phyloP scores from a whole-genome alignment of 2,888 invertebrate species.

The Dorcus parallelipipedus region DNA sequence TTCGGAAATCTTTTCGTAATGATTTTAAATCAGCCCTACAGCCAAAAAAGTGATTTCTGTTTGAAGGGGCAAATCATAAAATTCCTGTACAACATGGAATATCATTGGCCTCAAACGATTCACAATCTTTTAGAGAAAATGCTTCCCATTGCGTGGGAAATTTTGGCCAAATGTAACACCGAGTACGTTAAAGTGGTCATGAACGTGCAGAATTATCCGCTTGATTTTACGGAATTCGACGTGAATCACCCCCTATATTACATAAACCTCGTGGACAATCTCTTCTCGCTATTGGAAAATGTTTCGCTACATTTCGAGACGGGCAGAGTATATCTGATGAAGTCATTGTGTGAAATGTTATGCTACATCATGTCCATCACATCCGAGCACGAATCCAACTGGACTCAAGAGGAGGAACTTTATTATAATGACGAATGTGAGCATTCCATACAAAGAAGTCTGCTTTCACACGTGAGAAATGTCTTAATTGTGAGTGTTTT shows the following conservation, averaged over 20 bases:
- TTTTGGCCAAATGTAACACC: conserved; percentile 19
- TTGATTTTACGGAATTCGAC: conserved; percentile 17
- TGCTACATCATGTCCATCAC: conserved; percentile 22
- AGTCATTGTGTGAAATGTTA: conserved; percentile 21
- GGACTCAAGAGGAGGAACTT: conserved; percentile 19
- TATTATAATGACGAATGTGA: conserved; percentile 16
- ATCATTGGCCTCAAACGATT: conserved; percentile 15
- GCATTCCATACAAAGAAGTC: conserved; percentile 10
- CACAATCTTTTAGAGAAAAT: conserved; percentile 14
- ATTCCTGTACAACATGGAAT: conserved; percentile 14
- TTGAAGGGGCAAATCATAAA: conserved; percentile 21
- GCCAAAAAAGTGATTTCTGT: conserved; percentile 21
- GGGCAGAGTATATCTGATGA: conserved; percentile 10
- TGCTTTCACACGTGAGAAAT: conserved; percentile 11
- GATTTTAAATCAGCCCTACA: conserved; percentile 22
- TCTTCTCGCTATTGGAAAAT: conserved; percentile 18
- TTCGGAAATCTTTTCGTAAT: conserved; percentile 19
- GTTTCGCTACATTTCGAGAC: conserved; percentile 13
- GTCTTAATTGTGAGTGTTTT: conserved; percentile 11
- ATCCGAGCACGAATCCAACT: conserved; percentile 18
- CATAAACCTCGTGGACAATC: conserved; percentile 16
- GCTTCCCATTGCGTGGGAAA: conserved; percentile 23
- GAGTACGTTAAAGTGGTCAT: conserved; percentile 21
- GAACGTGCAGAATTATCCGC: conserved; percentile 14
- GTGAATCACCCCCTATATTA: conserved; percentile 15